phyloP scores from a whole-genome alignment of 2,888 invertebrate species.

The Neuroscelio doddi region DNA sequence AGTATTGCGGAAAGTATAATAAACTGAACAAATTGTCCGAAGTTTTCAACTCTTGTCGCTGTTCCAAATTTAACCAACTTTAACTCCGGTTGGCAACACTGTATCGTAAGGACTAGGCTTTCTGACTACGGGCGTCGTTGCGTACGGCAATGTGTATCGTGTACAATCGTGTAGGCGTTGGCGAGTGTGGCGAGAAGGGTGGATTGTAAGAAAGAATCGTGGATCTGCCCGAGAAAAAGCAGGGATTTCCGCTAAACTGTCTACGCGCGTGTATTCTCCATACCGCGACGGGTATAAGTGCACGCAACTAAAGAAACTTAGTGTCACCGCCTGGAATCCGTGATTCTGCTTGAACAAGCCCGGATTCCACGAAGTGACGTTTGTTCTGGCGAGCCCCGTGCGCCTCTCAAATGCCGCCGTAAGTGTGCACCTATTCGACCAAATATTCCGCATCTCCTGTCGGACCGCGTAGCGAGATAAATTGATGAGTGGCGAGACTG shows the following conservation, averaged over 20 bases:
- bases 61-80: too few relatives aligned
- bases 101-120: not conserved
- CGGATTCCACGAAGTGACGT: slow-evolving; percentile 5
- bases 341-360: too few relatives aligned
- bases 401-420: too few relatives aligned
- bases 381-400: not conserved
- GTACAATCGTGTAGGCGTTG: slow-evolving; percentile 48
- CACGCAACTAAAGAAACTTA: slow-evolving; percentile 3
- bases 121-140: slow-evolving; percentile 34
- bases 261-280: slow-evolving; percentile 32
- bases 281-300: slow-evolving; percentile 20
- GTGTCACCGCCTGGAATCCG: not conserved
- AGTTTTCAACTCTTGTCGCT: too few relatives aligned
- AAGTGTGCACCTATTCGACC: too few relatives aligned
- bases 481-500: not conserved
- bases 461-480: not conserved
- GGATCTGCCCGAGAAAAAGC: not conserved
- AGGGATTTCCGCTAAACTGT: slow-evolving; percentile 14
- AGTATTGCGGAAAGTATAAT: too few relatives aligned
- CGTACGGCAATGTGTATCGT: slow-evolving; percentile 40
- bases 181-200: slow-evolving; percentile 43
- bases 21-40: too few relatives aligned
- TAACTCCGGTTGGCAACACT: not conserved
- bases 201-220: slow-evolving; percentile 21
- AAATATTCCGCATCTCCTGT: too few relatives aligned